Percentiles rank a stretch among this genome's conserved stretches.
These are phyloP conservation scores for Nesogale talazaci DNA, from an alignment of 2,113 vertebrate species.

Conservation along the genomic window DNA sequence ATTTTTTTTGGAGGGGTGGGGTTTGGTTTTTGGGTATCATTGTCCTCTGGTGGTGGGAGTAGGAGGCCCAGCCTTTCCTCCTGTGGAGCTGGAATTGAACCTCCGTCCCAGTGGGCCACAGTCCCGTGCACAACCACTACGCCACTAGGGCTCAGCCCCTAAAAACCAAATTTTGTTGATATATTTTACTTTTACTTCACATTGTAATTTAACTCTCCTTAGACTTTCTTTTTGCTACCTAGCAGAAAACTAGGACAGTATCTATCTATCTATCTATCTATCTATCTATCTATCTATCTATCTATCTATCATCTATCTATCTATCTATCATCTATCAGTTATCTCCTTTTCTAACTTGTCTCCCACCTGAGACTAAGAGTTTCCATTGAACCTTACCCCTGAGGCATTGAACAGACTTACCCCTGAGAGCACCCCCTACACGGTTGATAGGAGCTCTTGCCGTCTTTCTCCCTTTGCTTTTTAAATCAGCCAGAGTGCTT, in stretches of 20 bases:
- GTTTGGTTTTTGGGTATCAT: too few relatives aligned
- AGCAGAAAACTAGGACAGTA: constrained; percentile 53
- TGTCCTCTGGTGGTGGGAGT: too few relatives aligned
- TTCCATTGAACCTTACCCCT: background rate
- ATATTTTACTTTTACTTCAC: constrained; percentile 4
- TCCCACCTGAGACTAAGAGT: background rate
- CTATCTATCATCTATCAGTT: too few relatives aligned
- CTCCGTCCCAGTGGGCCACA: too few relatives aligned
- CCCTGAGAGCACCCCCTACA: constrained; percentile 87
- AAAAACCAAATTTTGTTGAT: background rate
- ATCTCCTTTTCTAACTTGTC: constrained; percentile 49
- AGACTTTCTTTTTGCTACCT: constrained; percentile 26
- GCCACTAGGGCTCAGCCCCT: too few relatives aligned
- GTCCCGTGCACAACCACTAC: too few relatives aligned
- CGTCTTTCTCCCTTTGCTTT: constrained; percentile 93
- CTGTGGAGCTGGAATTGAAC: too few relatives aligned
- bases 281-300: background rate
- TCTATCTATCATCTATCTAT: background rate
- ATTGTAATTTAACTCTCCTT: constrained; percentile 38
- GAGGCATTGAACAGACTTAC: constrained; percentile 81
- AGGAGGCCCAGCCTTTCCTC: too few relatives aligned
- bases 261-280: constrained; percentile 12
- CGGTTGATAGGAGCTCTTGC: constrained; percentile 90
- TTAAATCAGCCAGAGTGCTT: constrained; percentile 91
- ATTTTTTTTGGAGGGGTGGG: constrained; percentile 17